phyloP scores from a whole-genome alignment of 2,888 invertebrate genomes.

The Pachliopta kotzebuea region DNA sequence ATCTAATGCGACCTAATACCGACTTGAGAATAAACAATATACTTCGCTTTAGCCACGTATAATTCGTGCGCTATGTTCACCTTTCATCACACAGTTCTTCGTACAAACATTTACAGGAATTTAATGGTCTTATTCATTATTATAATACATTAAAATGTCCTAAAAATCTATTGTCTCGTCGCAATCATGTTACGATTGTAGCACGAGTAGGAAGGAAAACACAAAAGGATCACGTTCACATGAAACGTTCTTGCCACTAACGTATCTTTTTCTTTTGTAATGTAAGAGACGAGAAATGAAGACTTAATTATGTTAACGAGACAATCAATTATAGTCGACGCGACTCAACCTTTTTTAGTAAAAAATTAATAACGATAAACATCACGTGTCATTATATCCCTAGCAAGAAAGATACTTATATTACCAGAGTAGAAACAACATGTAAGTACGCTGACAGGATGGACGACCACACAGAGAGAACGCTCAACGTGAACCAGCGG shows the following conservation, averaged over 20 bases:
- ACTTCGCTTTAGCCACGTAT: background rate
- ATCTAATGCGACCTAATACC: conserved; percentile 24
- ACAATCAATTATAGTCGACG: background rate
- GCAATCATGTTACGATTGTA: no score
- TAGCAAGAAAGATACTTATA: background rate
- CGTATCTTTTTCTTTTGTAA: background rate
- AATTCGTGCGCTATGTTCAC: conserved; percentile 18
- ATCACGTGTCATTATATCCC: background rate
- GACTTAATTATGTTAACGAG: background rate
- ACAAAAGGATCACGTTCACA: background rate
- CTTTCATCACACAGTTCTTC: conserved; percentile 17
- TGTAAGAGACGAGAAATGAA: background rate
- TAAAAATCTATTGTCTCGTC: background rate
- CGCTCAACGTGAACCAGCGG: background rate
- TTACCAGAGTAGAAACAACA: background rate
- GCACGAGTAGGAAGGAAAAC: background rate
- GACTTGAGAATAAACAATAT: conserved; percentile 24
- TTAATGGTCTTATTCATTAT: background rate
- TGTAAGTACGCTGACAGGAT: background rate
- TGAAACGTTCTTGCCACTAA: background rate
- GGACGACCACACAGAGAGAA: background rate
- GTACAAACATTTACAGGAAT: background rate
- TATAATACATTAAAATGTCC: background rate
- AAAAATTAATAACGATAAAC: background rate
- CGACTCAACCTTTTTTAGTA: background rate